These are phyloP conservation scores for Diplodus puntazzo DNA, from an alignment of 2,797 vertebrate species.

Conservation along the genomic window DNA sequence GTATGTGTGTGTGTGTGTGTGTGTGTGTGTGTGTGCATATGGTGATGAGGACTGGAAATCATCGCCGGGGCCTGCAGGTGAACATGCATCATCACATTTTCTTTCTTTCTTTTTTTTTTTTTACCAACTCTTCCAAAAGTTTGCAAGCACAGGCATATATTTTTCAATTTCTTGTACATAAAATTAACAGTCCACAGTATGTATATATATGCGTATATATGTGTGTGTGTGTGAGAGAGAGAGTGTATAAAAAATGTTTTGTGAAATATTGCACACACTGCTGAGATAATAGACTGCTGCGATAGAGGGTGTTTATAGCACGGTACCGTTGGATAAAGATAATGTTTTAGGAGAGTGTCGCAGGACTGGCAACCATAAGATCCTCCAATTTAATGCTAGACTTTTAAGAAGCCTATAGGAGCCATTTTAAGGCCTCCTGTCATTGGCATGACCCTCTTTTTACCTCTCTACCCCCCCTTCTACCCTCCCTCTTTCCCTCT, in stretches of 20 bases:
- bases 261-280: slow-evolving; percentile 55
- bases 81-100: slow-evolving; percentile 39
- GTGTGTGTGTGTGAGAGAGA: not conserved
- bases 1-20: slow-evolving; percentile 26
- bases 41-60: slow-evolving; percentile 50
- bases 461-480: slow-evolving; percentile 45
- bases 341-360: slow-evolving; percentile 69
- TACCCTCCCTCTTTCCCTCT: slow-evolving; percentile 19
- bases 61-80: slow-evolving; percentile 57
- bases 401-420: slow-evolving; percentile 30
- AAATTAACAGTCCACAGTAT: slow-evolving; percentile 51
- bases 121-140: slow-evolving; percentile 57
- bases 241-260: slow-evolving; percentile 51
- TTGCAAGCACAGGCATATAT: slow-evolving; percentile 40
- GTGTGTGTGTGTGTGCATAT: slow-evolving; percentile 39
- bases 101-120: not conserved
- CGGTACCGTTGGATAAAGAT: slow-evolving; percentile 59
- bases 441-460: slow-evolving; percentile 69
- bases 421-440: slow-evolving; percentile 53
- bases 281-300: slow-evolving; percentile 59
- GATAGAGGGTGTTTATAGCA: slow-evolving; percentile 58
- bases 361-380: slow-evolving; percentile 32
- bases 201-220: not conserved
- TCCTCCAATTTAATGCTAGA: slow-evolving; percentile 24
- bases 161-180: slow-evolving; percentile 43